Conservation (phyloP, 2,888 invertebrate genomes). For the Hylaea fasciaria region DNA sequence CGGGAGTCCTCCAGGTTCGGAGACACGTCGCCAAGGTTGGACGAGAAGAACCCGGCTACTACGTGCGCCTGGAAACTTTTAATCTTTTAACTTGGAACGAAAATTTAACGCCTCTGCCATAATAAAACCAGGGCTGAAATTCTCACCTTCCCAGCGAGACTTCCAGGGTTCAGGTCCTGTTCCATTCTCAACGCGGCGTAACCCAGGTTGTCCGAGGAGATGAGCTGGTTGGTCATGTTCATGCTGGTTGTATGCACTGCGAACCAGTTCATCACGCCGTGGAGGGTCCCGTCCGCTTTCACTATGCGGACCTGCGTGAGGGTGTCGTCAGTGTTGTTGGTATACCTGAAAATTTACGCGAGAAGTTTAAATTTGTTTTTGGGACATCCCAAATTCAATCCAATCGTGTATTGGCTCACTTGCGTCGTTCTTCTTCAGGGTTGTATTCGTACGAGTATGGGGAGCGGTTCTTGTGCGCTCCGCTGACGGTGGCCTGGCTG, state of each 20-base stretch:
- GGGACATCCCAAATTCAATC: no score
- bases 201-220: constrained; percentile 94
- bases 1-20: constrained; percentile 90
- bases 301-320: constrained; percentile 90
- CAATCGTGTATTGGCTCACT: constrained; percentile 67
- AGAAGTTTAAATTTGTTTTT: background rate
- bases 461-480: constrained; percentile 92
- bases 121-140: no score
- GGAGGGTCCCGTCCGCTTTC: constrained; percentile 76
- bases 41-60: constrained; percentile 92
- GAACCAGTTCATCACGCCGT: constrained; percentile 93
- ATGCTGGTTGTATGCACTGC: constrained; percentile 94
- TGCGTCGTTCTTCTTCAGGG: constrained; percentile 87
- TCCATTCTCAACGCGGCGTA: constrained; percentile 91
- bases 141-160: constrained; percentile 73
- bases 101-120: no score
- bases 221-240: constrained; percentile 92
- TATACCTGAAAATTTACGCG: constrained; percentile 82
- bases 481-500: constrained; percentile 83
- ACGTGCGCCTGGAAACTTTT: constrained; percentile 64
- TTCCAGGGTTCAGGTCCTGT: constrained; percentile 85
- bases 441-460: constrained; percentile 91
- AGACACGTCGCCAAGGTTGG: constrained; percentile 93
- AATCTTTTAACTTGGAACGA: no score
- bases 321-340: constrained; percentile 88